A percentile compares a stretch with the other conserved stretches of the same genome.
These are phyloP conservation scores for Aspidiotus rigidus DNA, from an alignment of 2,888 invertebrate genomes.

Conservation along the genomic window DNA sequence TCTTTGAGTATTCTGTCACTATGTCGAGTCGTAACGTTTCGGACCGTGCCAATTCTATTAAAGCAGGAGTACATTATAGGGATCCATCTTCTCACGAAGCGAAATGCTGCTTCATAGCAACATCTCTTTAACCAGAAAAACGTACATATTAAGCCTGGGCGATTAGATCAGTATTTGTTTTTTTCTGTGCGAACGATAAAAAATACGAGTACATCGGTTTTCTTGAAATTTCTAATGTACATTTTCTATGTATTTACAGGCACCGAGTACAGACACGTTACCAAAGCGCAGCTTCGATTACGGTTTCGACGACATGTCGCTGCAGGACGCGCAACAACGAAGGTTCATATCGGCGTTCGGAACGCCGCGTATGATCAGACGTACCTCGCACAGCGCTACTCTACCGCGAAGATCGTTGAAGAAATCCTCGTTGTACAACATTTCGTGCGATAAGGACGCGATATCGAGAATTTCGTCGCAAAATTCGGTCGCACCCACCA, in stretches of 20 bases:
- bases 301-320: slow-evolving; percentile 18
- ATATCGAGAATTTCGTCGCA: slow-evolving; percentile 25
- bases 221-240: too few species aligned
- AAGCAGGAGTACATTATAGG: too few species aligned
- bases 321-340: slow-evolving; percentile 12
- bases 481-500: slow-evolving; percentile 22
- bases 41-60: too few species aligned
- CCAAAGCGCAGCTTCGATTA: slow-evolving; percentile 27
- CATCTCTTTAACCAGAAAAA: too few species aligned
- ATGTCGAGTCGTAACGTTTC: too few species aligned
- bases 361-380: slow-evolving; percentile 34
- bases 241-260: slow-evolving; percentile 12
- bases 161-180: too few species aligned
- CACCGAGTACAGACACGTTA: slow-evolving; percentile 30
- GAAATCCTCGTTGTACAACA: slow-evolving; percentile 28
- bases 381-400: slow-evolving; percentile 36
- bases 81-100: too few species aligned
- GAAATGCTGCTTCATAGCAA: too few species aligned
- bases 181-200: too few species aligned
- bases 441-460: slow-evolving; percentile 20
- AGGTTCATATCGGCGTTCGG: slow-evolving; percentile 32
- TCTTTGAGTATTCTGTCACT: too few species aligned
- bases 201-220: too few species aligned
- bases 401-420: slow-evolving; percentile 36
- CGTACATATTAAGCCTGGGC: too few species aligned